Evolutionary conservation across 1,140 invertebrate genomes (phyloP).

Genomic region (Rhyacophila brunnea): DNA sequence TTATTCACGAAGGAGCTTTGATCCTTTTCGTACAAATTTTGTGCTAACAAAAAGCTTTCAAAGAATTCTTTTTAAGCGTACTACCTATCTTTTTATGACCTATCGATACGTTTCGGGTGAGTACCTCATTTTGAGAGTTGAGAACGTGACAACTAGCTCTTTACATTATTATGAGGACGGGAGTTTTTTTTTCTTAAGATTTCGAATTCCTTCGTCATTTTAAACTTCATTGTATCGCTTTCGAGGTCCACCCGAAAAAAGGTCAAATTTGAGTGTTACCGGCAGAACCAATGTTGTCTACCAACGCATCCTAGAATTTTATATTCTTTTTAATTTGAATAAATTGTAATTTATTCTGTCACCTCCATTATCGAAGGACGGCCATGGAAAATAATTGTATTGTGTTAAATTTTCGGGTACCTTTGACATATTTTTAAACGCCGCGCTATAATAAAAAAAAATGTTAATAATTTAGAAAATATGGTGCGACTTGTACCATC

Average conservation of each 20-base stretch:
- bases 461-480: too few relatives aligned
- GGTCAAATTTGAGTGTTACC: slow-evolving; percentile 14
- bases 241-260: slow-evolving; percentile 7
- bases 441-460: too few relatives aligned
- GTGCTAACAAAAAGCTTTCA: slow-evolving; percentile 20
- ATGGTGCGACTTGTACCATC: too few relatives aligned
- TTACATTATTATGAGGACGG: slow-evolving; percentile 16
- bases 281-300: slow-evolving; percentile 3
- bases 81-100: slow-evolving; percentile 23
- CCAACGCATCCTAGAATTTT: not conserved
- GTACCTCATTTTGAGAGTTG: slow-evolving; percentile 23
- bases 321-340: slow-evolving; percentile 32
- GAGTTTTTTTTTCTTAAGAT: slow-evolving; percentile 8
- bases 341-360: slow-evolving; percentile 33
- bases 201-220: slow-evolving; percentile 22
- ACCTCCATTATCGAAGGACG: slow-evolving; percentile 8
- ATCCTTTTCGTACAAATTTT: slow-evolving; percentile 6
- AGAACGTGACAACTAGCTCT: slow-evolving; percentile 27
- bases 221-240: slow-evolving; percentile 13
- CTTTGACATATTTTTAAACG: not conserved
- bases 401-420: slow-evolving; percentile 22
- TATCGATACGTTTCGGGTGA: slow-evolving; percentile 29
- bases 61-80: slow-evolving; percentile 14
- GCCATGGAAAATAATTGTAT: slow-evolving; percentile 5
- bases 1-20: slow-evolving; percentile 23